phyloP scores from a whole-genome alignment of 2,113 vertebrate genomes.

The Chaetops frenatus region DNA sequence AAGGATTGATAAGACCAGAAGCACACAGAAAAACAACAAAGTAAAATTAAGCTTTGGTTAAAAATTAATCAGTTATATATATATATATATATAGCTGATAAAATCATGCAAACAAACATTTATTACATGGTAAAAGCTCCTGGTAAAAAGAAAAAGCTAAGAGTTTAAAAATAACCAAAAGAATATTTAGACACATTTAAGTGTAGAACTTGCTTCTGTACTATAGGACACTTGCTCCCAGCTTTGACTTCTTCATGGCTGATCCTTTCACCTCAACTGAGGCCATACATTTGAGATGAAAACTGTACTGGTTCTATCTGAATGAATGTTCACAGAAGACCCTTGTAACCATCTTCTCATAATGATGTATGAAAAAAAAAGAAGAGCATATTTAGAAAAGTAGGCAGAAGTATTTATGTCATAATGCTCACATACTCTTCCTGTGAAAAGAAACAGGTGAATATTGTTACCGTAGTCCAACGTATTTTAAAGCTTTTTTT shows the following conservation, averaged over 20 bases:
- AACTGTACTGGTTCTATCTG: background rate
- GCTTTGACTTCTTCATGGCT: background rate
- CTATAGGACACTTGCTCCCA: background rate
- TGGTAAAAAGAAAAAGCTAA: background rate
- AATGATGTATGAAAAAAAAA: background rate
- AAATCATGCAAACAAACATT: background rate
- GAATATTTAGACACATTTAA: background rate
- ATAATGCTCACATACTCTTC: background rate
- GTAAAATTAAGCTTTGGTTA: constrained; percentile 25
- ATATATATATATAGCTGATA: background rate
- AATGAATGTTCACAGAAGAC: background rate
- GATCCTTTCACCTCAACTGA: background rate
- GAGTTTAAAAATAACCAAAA: background rate
- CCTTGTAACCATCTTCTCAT: background rate
- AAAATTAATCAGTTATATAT: constrained; percentile 1
- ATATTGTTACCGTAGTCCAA: background rate
- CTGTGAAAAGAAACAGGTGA: background rate
- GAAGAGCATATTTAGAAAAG: background rate
- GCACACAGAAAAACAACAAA: background rate
- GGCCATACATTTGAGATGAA: background rate
- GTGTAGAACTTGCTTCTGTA: background rate
- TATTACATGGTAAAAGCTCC: background rate
- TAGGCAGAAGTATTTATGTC: background rate
- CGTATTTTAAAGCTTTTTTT: background rate
- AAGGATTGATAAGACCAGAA: background rate